Evolutionary conservation across 2,797 vertebrate genomes (phyloP), one percentile per base, ranked within the genome.

Genomic region (Capromys pilorides): DNA sequence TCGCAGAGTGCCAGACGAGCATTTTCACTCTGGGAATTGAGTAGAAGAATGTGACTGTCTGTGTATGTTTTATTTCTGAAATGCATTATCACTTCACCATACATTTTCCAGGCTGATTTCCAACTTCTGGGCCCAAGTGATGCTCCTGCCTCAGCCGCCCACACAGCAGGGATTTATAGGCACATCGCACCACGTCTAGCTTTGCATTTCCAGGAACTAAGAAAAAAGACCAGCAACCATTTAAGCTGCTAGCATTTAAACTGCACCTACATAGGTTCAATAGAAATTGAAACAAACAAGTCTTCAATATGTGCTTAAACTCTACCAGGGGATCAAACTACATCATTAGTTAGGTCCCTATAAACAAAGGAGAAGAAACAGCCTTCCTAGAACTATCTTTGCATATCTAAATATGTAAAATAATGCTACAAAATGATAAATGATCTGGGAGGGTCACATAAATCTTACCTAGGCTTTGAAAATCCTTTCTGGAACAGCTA

Each of bases 1-100:
- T 99, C 99, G 97, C 99, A 99, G 61, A 99, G 98, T 0, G 99
- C 99, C 98, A 99, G 97, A 0, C 99, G 99, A n/a, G 99, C 99
- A 49, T 99, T 99, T 97, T 99, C 99, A 98, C 99, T 99, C 99
- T 99, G 73, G 0, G 28, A 90, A 92, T 49, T 24, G 28, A 96
- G 94, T 1, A 85, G 62, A 94, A 94, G 13, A 62, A 39, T 1
- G 21, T 57, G 49, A 92, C n/a, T 98, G 99, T 98, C 98, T 98
- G 98, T 98, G 98, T 71, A 64, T 59, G 64, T 49, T 84, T 77
- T 64, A 66, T 67, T 67, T 77, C 18, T 69, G 11, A 84, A 31
- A 88, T 24, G 19, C 12, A 16, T 18, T 93, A 45, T 73, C 4
- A 22, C 57, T 77, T 45, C 45, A 45, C 45, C 8, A 45, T 45